Base-by-base conservation (phyloP, 1,140 invertebrate genomes). In the Drosophila aff. region DNA sequence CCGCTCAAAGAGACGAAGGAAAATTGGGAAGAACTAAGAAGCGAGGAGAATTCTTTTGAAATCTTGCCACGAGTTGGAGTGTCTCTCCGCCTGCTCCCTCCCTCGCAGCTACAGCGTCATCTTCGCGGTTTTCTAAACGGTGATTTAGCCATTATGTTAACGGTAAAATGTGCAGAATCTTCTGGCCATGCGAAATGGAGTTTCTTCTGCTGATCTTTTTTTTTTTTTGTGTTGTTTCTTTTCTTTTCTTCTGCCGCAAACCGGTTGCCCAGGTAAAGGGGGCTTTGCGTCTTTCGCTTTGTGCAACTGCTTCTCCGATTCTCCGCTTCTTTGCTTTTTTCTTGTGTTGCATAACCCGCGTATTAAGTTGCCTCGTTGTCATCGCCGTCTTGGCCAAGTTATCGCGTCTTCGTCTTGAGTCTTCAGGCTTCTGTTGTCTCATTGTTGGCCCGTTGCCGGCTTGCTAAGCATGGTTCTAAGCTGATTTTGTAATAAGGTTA, bases 141-240 rank as follows among this genome's bases (percentile, higher is more conserved):
- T 91, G 82, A 86, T 90, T 90, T 90, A 86, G 87, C 86, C 87
- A 90, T 90, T 90, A 90, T 69, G 68, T 63, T 90, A 90, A 90
- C 86, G 82, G 86, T 90, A 87, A 86, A 91, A 76, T 80, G 76
- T 77, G 82, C 86, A 91, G 87, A 91, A 80, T 90, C 64, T 79
- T 66, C 66, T 50, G 68, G 63, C 52, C 44, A 68, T 75, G 71
- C 55, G 75, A 79, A 75, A 78, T 78, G 59, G 53, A 75, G 67
- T 71, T 68, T 71, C 67, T 71, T 68, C 21, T 68, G 18, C 26
- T 63, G 4, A 5, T 44, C 33, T 33, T 33, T 11, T 50, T 4
- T 50, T 50, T 28, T 4, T 47, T 1, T 26, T n/a, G 1, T 33
- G 1, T 31, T 33, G 31, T 13, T 36, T 49, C 8, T 36, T 52